A percentile compares a stretch with the other conserved stretches of the same genome.
These are phyloP conservation scores for Drosophila paranaensis DNA, from an alignment of 2,888 invertebrate species.

Conservation along the genomic window DNA sequence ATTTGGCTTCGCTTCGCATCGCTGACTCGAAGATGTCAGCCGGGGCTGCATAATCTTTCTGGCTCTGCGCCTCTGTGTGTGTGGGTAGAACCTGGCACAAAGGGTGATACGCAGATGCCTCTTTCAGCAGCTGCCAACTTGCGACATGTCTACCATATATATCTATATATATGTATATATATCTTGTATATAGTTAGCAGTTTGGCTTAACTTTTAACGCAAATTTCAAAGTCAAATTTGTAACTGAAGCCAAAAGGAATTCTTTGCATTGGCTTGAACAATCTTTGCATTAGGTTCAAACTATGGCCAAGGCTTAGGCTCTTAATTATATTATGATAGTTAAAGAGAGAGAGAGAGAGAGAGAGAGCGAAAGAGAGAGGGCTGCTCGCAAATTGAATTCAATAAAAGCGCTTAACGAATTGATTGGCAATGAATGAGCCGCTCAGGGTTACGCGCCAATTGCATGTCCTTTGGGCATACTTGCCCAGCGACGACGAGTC, in stretches of 20 bases:
- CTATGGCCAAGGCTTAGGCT: not conserved
- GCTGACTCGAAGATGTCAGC: conserved; percentile 49
- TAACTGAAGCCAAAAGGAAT: conserved; percentile 3
- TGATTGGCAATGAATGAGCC: conserved; percentile 48
- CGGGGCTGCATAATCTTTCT: conserved; percentile 26
- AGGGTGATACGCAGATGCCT: conserved; percentile 28
- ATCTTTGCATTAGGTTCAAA: not conserved
- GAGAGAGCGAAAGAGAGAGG: not conserved
- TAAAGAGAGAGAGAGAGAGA: not conserved
- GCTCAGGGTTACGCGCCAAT: conserved; percentile 39
- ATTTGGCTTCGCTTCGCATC: conserved; percentile 50
- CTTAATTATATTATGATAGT: not conserved
- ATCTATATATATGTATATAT: not conserved
- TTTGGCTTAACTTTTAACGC: conserved; percentile 13
- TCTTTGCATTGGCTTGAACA: not conserved
- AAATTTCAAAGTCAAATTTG: conserved; percentile 16
- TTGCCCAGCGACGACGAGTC: conserved; percentile 30
- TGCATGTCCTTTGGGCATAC: conserved; percentile 45
- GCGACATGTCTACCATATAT: conserved; percentile 1
- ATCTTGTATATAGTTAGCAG: conserved; percentile 8
- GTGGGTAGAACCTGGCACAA: conserved; percentile 20
- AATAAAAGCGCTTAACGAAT: conserved; percentile 47
- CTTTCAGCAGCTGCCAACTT: conserved; percentile 31
- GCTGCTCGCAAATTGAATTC: conserved; percentile 40
- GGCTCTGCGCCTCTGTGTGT: not conserved